phyloP scores from a whole-genome alignment of 2,888 invertebrate species.

The Brassicogethes aeneus region DNA sequence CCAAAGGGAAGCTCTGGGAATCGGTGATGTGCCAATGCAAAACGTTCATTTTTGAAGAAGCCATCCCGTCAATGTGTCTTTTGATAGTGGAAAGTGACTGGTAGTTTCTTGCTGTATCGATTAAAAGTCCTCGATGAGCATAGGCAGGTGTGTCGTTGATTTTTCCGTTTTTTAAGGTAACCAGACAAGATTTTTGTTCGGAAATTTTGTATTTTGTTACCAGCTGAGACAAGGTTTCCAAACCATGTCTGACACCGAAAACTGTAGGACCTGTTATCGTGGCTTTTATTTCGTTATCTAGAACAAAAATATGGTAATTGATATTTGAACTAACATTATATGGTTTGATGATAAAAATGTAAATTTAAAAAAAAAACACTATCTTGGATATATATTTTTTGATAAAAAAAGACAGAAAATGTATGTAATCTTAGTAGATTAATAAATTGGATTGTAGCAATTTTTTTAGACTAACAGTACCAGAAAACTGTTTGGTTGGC shows the following conservation, averaged over 20 bases:
- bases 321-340: too few species aligned
- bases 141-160: constrained; percentile 74
- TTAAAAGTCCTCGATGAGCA: constrained; percentile 73
- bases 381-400: too few species aligned
- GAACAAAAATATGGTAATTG: too few species aligned
- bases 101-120: constrained; percentile 87
- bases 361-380: constrained; percentile 1
- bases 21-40: constrained; percentile 91
- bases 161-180: constrained; percentile 51
- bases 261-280: constrained; percentile 52
- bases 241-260: constrained; percentile 65
- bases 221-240: constrained; percentile 69
- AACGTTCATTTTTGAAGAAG: constrained; percentile 81
- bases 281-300: constrained; percentile 45
- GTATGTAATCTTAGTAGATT: too few species aligned
- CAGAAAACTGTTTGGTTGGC: too few species aligned
- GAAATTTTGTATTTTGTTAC: constrained; percentile 37
- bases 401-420: too few species aligned
- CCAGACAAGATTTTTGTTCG: constrained; percentile 40
- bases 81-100: constrained; percentile 61
- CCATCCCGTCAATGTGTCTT: constrained; percentile 75
- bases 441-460: too few species aligned
- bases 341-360: constrained; percentile 7
- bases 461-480: too few species aligned
- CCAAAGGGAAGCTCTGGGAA: constrained; percentile 85